Percentiles rank a stretch among this genome's conserved stretches.
Conservation (phyloP, 2,113 vertebrate species). For the Daboia siamensis region DNA sequence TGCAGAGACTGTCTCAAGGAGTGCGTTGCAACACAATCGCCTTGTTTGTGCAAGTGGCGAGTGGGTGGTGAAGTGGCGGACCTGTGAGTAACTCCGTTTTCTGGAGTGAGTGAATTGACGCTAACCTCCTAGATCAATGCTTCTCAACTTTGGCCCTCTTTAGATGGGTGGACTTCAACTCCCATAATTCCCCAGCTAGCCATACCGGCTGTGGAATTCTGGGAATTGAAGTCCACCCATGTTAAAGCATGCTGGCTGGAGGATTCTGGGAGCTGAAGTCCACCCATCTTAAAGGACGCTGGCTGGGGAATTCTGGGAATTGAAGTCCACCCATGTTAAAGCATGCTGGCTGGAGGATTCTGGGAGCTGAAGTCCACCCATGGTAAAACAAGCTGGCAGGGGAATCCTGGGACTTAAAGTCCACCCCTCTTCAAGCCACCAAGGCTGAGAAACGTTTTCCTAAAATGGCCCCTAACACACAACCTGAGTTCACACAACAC, state of each 20-base stretch:
- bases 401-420: neutral
- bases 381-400: neutral
- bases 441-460: neutral
- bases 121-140: neutral
- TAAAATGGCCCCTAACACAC: neutral
- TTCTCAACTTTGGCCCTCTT: neutral
- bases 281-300: neutral
- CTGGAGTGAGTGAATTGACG: neutral
- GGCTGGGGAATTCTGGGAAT: neutral
- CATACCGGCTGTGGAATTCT: neutral
- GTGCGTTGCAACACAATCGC: neutral
- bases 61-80: neutral
- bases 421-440: neutral
- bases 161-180: neutral
- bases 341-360: neutral
- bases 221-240: neutral
- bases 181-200: neutral
- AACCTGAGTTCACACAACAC: neutral
- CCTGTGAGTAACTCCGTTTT: neutral
- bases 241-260: fast-evolving
- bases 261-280: neutral
- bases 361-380: neutral
- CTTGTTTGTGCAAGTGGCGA: neutral
- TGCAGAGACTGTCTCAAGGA: neutral
- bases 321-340: neutral